These are phyloP conservation scores for Callionymus lyra DNA, from an alignment of 2,113 vertebrate genomes.

Conservation along the genomic window DNA sequence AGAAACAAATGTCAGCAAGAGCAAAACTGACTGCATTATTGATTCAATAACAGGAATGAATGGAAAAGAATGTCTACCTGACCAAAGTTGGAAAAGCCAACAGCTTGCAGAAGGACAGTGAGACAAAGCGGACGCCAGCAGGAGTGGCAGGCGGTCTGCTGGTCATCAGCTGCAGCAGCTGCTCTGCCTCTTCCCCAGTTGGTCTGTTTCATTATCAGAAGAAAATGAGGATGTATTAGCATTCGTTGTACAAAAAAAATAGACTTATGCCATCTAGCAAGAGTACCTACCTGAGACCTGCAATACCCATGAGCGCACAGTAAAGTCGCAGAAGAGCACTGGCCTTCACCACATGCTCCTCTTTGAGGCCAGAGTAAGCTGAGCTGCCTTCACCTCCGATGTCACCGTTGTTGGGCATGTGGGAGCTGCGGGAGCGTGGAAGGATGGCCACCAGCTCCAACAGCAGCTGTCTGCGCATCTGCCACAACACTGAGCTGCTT, in stretches of 20 bases:
- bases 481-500: slow-evolving; percentile 93
- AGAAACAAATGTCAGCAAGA: slow-evolving; percentile 4
- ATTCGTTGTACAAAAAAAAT: too few species aligned
- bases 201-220: slow-evolving; percentile 62
- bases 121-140: slow-evolving; percentile 93
- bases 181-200: slow-evolving; percentile 93
- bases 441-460: slow-evolving; percentile 91
- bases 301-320: slow-evolving; percentile 96
- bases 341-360: slow-evolving; percentile 95
- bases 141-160: slow-evolving; percentile 93
- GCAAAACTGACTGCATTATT: slow-evolving; percentile 4
- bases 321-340: slow-evolving; percentile 89
- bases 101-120: slow-evolving; percentile 92
- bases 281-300: slow-evolving; percentile 82
- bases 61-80: slow-evolving; percentile 67
- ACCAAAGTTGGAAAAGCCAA: slow-evolving; percentile 92
- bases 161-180: slow-evolving; percentile 92
- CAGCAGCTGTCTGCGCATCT: slow-evolving; percentile 94
- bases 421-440: slow-evolving; percentile 83
- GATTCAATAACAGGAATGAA: slow-evolving; percentile 1
- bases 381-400: slow-evolving; percentile 67
- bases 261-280: not conserved
- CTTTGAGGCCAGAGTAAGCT: slow-evolving; percentile 84
- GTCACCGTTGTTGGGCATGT: slow-evolving; percentile 70
- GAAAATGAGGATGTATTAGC: not conserved